These are phyloP conservation scores for Pedionomus torquatus DNA, from an alignment of 2,113 vertebrate species.

Conservation along the genomic window DNA sequence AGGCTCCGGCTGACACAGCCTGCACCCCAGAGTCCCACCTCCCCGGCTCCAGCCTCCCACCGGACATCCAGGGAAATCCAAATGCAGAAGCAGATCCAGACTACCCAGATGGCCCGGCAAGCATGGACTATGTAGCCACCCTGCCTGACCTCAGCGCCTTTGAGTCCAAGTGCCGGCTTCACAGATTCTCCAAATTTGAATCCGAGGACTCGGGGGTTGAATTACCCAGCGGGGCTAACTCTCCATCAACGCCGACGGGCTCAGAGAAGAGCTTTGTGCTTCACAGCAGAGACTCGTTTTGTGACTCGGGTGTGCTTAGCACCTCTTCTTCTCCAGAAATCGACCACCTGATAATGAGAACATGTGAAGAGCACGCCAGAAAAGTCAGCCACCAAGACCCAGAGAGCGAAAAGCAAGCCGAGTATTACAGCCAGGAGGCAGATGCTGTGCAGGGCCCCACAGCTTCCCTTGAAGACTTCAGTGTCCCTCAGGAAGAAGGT, in stretches of 20 bases:
- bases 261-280: slow-evolving; percentile 89
- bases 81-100: neutral
- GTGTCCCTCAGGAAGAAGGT: slow-evolving; percentile 24
- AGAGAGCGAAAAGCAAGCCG: neutral
- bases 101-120: neutral
- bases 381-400: neutral
- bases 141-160: slow-evolving; percentile 56
- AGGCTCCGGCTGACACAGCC: slow-evolving; percentile 22
- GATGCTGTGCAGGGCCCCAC: neutral
- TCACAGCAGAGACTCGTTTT: slow-evolving; percentile 85
- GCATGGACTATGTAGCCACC: slow-evolving; percentile 63
- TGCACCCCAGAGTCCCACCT: neutral
- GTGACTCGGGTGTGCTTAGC: slow-evolving; percentile 80
- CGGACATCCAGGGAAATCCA: neutral
- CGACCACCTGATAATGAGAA: slow-evolving; percentile 53
- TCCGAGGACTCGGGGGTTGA: slow-evolving; percentile 89
- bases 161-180: slow-evolving; percentile 55
- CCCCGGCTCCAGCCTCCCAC: neutral
- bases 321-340: slow-evolving; percentile 70
- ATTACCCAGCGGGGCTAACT: slow-evolving; percentile 84
- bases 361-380: slow-evolving; percentile 43
- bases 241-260: slow-evolving; percentile 79
- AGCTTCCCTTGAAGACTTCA: slow-evolving; percentile 22
- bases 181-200: slow-evolving; percentile 84
- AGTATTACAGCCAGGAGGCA: neutral